phyloP scores from a whole-genome alignment of 2,797 vertebrate species.

The Urocyon cinereoargenteus region DNA sequence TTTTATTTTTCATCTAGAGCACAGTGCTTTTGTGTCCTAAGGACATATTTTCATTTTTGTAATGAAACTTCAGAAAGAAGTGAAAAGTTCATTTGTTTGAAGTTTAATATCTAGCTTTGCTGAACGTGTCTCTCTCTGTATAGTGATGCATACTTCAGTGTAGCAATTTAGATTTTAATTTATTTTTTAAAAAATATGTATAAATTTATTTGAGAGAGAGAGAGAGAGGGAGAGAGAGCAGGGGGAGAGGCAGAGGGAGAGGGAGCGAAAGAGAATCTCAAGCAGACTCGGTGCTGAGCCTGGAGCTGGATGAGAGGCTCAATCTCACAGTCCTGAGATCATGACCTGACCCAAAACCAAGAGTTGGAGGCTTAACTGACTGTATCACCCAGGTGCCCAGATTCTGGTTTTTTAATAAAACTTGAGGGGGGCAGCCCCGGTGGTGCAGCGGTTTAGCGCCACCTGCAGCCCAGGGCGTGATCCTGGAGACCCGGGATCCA shows the following conservation, averaged over 20 bases:
- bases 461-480: no score
- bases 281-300: neutral
- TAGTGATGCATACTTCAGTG: no score
- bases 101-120: neutral
- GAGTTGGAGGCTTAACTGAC: neutral
- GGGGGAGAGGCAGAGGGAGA: no score
- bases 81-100: neutral
- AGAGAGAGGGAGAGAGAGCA: neutral
- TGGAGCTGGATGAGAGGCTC: neutral
- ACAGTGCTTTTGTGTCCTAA: neutral
- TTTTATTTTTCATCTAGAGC: neutral
- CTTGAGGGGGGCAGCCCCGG: no score
- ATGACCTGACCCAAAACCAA: neutral
- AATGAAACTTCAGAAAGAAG: constrained; percentile 20
- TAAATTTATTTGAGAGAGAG: neutral
- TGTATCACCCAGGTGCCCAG: neutral
- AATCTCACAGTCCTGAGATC: neutral
- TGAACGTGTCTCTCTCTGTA: neutral
- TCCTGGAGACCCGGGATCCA: no score
- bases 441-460: no score
- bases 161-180: neutral
- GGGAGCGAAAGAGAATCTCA: neutral
- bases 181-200: neutral
- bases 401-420: neutral
- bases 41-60: neutral